Conservation (phyloP, 2,113 vertebrate species). For the Spizaetus ornatus region DNA sequence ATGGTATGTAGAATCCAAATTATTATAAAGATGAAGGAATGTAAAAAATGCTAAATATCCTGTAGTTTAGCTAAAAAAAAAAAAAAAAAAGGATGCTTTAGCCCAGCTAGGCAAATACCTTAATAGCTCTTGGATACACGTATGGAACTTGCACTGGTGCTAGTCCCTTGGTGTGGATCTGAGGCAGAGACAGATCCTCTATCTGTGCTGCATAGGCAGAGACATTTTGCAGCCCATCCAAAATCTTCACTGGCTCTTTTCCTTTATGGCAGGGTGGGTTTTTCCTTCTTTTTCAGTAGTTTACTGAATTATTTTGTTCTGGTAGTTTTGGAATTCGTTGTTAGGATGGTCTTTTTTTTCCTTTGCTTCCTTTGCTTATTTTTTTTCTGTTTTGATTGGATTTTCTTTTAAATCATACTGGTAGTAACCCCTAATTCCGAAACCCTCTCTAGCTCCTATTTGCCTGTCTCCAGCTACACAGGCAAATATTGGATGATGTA, state of each 20-base stretch:
- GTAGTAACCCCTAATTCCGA: neutral
- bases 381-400: neutral
- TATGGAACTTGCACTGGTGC: neutral
- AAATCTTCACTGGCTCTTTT: neutral
- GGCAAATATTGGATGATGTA: slow-evolving; percentile 1
- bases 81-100: neutral
- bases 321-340: neutral
- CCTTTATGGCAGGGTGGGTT: neutral
- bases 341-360: neutral
- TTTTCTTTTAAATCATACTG: neutral
- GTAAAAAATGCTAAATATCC: neutral
- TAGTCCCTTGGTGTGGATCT: neutral
- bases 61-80: neutral
- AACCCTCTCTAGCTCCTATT: neutral
- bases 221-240: neutral
- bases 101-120: neutral
- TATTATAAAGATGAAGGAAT: neutral
- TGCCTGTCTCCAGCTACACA: neutral
- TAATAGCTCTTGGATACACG: neutral
- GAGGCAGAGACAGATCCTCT: neutral
- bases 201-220: neutral
- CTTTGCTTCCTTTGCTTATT: neutral
- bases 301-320: neutral
- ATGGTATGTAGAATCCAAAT: neutral
- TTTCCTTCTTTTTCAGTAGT: neutral